Evolutionary conservation across 2,888 invertebrate species (phyloP).

Genomic region (Thymelicus lineola): DNA sequence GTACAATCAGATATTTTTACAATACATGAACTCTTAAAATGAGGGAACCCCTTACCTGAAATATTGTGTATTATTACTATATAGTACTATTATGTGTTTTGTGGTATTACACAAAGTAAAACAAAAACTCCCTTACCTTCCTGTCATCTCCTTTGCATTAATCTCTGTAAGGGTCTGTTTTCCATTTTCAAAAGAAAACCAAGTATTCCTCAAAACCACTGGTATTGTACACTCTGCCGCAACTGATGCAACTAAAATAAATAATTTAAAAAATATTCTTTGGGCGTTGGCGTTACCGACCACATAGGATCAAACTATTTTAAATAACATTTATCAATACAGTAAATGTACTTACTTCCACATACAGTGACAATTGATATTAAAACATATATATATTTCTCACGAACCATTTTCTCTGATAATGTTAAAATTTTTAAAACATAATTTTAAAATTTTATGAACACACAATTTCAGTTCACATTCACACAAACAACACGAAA

Average conservation of each 20-base stretch:
- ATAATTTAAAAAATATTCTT: slow-evolving; percentile 47
- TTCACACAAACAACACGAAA: too few relatives aligned
- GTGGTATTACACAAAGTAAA: too few relatives aligned
- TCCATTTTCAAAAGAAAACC: slow-evolving; percentile 97
- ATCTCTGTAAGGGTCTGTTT: slow-evolving; percentile 93
- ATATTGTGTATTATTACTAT: too few relatives aligned
- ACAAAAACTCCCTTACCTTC: slow-evolving; percentile 63
- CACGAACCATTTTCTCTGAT: slow-evolving; percentile 13
- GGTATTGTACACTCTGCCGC: slow-evolving; percentile 89
- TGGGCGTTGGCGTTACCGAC: slow-evolving; percentile 67
- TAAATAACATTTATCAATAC: neutral
- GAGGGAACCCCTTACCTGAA: too few relatives aligned
- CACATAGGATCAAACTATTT: slow-evolving; percentile 24
- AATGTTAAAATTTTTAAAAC: neutral
- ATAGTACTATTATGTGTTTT: too few relatives aligned
- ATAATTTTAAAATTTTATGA: neutral
- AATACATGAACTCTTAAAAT: too few relatives aligned
- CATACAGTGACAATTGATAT: slow-evolving; percentile 19
- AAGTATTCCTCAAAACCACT: slow-evolving; percentile 91
- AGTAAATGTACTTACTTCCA: slow-evolving; percentile 35
- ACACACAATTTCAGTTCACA: too few relatives aligned
- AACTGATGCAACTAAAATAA: slow-evolving; percentile 64
- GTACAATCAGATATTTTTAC: too few relatives aligned
- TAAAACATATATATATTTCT: slow-evolving; percentile 17
- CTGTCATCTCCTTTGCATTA: slow-evolving; percentile 91